Evolutionary conservation across 1,140 invertebrate genomes (phyloP).

Genomic region (Octopus sinensis): DNA sequence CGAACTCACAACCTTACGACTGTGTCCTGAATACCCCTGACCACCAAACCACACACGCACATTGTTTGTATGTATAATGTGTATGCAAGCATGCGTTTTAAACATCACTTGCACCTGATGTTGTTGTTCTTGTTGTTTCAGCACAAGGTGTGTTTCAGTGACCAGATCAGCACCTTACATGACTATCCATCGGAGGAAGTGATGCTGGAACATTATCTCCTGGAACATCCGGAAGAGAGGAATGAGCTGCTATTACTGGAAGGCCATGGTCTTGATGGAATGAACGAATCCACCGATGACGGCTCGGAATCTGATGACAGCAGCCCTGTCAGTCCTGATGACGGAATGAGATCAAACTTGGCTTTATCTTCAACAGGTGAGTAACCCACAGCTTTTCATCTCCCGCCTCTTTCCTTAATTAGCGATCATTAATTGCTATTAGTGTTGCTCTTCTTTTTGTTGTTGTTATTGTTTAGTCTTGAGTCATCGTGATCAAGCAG

Average conservation of each 20-base stretch:
- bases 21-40: no score
- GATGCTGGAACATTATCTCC: conserved; percentile 31
- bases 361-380: conserved; percentile 26
- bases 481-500: no score
- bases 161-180: conserved; percentile 26
- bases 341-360: conserved; percentile 32
- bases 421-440: no score
- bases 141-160: conserved; percentile 36
- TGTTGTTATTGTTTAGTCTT: no score
- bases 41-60: no score
- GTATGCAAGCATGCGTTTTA: no score
- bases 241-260: conserved; percentile 28
- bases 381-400: background rate
- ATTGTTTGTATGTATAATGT: no score
- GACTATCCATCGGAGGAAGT: conserved; percentile 39
- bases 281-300: conserved; percentile 28
- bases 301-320: conserved; percentile 16
- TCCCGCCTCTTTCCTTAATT: background rate
- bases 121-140: conserved; percentile 18
- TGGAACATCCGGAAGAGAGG: conserved; percentile 34
- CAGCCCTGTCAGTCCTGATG: conserved; percentile 17
- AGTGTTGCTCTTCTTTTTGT: no score
- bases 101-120: no score
- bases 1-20: no score
- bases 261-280: conserved; percentile 14